A percentile compares a stretch with the other conserved stretches of the same genome.
Evolutionary conservation across 2,797 vertebrate species (phyloP).

Genomic region (Cephalopachus bancanus): DNA sequence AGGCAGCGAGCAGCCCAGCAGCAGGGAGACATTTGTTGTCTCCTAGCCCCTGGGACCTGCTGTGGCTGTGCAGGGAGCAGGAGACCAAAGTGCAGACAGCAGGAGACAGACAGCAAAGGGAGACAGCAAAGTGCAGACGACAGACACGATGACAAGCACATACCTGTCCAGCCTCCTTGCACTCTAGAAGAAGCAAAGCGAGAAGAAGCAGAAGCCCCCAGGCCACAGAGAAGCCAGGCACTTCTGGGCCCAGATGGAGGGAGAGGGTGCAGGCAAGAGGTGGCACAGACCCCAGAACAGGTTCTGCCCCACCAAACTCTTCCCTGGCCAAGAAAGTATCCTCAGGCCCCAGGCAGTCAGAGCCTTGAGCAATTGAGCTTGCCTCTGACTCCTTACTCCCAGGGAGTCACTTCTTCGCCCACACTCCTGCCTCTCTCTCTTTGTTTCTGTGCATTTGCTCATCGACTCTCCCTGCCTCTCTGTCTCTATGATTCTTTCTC

Average conservation of each 20-base stretch:
- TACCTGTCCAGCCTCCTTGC: neutral
- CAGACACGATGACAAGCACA: neutral
- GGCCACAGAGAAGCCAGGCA: neutral
- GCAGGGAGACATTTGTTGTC: constrained; percentile 89
- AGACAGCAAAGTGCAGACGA: neutral
- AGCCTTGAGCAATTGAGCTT: neutral
- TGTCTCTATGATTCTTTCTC: neutral
- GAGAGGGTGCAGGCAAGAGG: neutral
- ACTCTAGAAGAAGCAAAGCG: neutral
- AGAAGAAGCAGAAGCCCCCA: neutral
- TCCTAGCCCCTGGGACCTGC: constrained; percentile 86
- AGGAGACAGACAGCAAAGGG: too few species aligned
- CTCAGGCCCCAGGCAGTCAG: neutral
- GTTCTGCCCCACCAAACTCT: neutral
- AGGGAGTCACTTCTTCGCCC: neutral
- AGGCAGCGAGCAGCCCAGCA: constrained; percentile 86
- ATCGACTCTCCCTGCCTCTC: neutral
- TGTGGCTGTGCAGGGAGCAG: constrained; percentile 84
- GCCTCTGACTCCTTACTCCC: neutral
- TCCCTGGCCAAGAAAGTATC: neutral
- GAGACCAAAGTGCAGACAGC: constrained; percentile 73
- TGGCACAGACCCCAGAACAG: neutral
- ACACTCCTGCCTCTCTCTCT: neutral
- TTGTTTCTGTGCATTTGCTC: neutral
- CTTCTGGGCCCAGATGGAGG: neutral